These are phyloP conservation scores for Smutsia temminckii DNA, from an alignment of 2,797 vertebrate species.

Conservation along the genomic window DNA sequence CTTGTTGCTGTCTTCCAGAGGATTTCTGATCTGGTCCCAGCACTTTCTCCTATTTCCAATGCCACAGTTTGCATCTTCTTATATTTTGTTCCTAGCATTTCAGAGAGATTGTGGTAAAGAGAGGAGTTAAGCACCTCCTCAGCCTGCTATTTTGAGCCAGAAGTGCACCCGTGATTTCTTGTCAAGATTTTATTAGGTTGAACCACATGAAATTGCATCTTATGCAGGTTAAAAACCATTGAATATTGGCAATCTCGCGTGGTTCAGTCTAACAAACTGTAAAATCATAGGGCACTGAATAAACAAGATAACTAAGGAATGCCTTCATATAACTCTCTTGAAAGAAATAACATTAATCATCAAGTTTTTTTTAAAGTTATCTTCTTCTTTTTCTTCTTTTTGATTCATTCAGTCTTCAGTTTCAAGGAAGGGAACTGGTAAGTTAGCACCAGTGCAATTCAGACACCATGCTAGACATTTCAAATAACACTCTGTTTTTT, in stretches of 20 bases:
- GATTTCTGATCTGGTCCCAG: background rate
- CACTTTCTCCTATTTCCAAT: background rate
- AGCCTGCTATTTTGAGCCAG: background rate
- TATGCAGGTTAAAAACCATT: background rate
- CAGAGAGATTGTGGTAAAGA: background rate
- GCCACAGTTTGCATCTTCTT: background rate
- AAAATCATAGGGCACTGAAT: background rate
- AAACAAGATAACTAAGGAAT: background rate
- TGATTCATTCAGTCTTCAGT: background rate
- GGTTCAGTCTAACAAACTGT: background rate
- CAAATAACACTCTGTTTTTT: background rate
- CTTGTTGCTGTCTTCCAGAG: background rate
- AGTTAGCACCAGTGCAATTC: background rate
- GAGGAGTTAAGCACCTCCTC: background rate
- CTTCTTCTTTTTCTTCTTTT: background rate
- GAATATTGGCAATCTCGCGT: background rate
- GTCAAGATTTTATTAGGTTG: background rate
- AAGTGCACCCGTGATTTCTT: background rate
- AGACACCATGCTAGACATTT: background rate
- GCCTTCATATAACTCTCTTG: background rate
- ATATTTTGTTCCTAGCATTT: background rate
- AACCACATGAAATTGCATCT: slow-evolving; percentile 29
- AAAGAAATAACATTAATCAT: background rate
- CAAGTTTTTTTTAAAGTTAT: background rate
- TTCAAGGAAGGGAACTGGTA: background rate